Evolutionary conservation across 1,140 invertebrate species (phyloP), one percentile per base, ranked within the genome.

Genomic region (Bombus breviceps): DNA sequence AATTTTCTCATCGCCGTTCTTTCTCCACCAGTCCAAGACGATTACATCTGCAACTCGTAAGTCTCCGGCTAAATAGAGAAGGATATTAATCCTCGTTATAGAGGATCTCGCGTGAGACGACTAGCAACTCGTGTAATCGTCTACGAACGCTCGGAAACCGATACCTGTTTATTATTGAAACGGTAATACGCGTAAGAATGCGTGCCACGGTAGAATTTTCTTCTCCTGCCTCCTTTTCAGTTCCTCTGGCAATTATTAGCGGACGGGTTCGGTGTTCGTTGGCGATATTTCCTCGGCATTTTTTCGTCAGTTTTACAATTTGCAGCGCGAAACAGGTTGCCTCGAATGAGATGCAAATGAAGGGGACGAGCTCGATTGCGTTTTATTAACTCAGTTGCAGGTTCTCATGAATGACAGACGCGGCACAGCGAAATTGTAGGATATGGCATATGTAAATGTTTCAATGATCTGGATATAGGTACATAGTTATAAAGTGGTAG

Each of bases 11-110:
- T 89, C 83, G 53, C 73, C 53, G 47, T 89, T 69, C 73, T 74
- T 83, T 74, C 73, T 74, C 72, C 71, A 43, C 15, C 72, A n/a
- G 12, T 32, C 32, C 32, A 43, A 62, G 22, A 73, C 73, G 86
- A 81, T 89, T 69, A 57, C n/a, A 85, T 85, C 82, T 81, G 59
- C 39, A 39, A n/a, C 39, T 37, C 43, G 37, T 47, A 47, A 71
- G 34, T 41, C 64, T 75, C 41, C 22, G 39, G 18, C 47, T 81
- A 88, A 88, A 73, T 74, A n/a, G 74, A 81, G 34, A 15, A 69
- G 77, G 68, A 57, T 80, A 89, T 88, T 89, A 88, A 89, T 89
- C 47, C 74, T 86, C 62, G 64, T 86, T 89, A 86, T 39, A 88
- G 66, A 86, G 18, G 69, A 64, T 62, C 77, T 72, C 72, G 62